Evolutionary conservation across 2,888 invertebrate species (phyloP), one percentile per base, ranked within the genome.

Genomic region (Acronicta psi): DNA sequence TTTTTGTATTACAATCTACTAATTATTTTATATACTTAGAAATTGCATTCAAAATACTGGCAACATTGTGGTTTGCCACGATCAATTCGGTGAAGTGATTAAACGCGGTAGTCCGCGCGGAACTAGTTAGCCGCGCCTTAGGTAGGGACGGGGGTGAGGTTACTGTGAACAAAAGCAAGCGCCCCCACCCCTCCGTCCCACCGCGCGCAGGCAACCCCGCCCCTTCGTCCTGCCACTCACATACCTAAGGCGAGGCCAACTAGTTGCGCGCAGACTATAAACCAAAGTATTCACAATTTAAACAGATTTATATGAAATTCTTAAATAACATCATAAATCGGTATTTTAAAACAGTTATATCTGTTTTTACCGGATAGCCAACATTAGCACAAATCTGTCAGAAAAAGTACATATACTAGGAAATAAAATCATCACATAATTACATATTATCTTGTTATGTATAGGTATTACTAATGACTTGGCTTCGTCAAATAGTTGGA

Each of bases 381-480:
- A 57, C 29, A 54, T 59, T 42, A 58, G 47, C 23, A 37, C 43
- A 58, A 49, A 49, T 69, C 41, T 50, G 59, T 55, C 36, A 52
- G 58, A 55, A 70, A 53, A 56, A 71, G 45, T 63, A 65, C 59
- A 52, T 69, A 68, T 31, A 61, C 46, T 61, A 66, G 55, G 58
- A 61, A 56, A 75, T 65, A 59, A 59, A 74, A 71, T 73, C 52
- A 69, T 65, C 38, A 67, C 56, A 74, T 76, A 62, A 57, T 66
- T 64, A 63, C 37, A 58, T 64, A 49, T 57, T 64, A 49, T 57
- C 54, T 51, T 64, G 46, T 68, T 57, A 75, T 65, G 66, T 20
- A 51, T 69, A 68, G 58, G 66, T 69, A 75, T 68, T 55, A 61
- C 70, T 78, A 76, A 77, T 78, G 78, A 76, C 78, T 76, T 57